These are phyloP conservation scores for Garra rufa DNA, from an alignment of 2,113 vertebrate genomes.

Conservation along the genomic window DNA sequence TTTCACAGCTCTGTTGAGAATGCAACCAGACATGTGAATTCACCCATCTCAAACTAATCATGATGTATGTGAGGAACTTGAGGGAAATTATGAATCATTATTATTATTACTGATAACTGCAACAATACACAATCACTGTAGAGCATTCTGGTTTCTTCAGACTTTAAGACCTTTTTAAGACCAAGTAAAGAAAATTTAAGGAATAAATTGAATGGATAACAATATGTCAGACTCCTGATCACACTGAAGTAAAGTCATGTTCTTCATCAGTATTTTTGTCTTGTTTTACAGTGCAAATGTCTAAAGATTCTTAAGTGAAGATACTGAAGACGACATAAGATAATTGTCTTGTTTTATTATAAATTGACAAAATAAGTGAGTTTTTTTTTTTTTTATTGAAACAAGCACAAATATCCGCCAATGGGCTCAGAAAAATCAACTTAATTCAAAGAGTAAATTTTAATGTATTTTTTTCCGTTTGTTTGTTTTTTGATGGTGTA, in stretches of 20 bases:
- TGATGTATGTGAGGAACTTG: background rate
- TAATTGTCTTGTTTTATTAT: background rate
- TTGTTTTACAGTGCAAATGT: background rate
- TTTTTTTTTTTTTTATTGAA: background rate
- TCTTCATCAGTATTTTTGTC: background rate
- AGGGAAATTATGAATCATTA: background rate
- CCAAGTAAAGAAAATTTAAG: no score
- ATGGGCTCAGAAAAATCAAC: no score
- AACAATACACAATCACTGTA: background rate
- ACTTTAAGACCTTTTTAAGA: no score
- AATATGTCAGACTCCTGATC: no score
- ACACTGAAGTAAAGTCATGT: no score
- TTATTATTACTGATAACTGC: background rate
- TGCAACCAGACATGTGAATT: background rate
- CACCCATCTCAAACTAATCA: background rate
- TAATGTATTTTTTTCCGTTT: no score
- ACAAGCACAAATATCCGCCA: no score
- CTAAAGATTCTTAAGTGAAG: background rate
- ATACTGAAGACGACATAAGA: background rate
- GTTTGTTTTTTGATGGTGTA: no score
- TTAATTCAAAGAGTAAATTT: no score
- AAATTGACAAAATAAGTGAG: background rate
- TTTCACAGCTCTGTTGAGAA: background rate
- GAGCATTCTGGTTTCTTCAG: background rate
- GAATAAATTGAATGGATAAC: no score